A percentile compares a stretch with the other conserved stretches of the same genome.
Conservation (phyloP, 2,888 invertebrate genomes). For the Trachelus troglodyta region DNA sequence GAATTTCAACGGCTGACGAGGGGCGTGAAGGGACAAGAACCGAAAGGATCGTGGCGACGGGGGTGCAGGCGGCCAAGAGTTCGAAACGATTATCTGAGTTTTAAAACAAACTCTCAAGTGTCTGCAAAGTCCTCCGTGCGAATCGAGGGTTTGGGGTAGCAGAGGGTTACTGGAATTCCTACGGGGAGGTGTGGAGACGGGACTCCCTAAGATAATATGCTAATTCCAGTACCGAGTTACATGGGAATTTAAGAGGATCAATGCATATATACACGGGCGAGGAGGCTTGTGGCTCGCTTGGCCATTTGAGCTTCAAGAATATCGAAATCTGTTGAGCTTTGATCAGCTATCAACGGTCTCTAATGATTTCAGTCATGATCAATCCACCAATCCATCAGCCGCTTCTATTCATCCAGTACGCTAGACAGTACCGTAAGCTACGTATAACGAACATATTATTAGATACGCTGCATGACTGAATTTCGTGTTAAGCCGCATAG, state of each 20-base stretch:
- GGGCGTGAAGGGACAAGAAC: slow-evolving; percentile 13
- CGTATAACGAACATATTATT: slow-evolving; percentile 51
- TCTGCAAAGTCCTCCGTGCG: slow-evolving; percentile 60
- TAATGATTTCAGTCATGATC: slow-evolving; percentile 2
- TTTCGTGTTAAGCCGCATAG: slow-evolving; percentile 47
- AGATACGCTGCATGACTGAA: slow-evolving; percentile 47
- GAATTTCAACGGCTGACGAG: slow-evolving; percentile 21
- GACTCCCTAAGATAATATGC: slow-evolving; percentile 54
- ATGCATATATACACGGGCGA: slow-evolving; percentile 33
- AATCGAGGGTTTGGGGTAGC: slow-evolving; percentile 40
- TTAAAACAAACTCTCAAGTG: slow-evolving; percentile 64
- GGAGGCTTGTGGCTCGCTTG: background rate
- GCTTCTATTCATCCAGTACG: background rate
- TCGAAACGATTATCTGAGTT: slow-evolving; percentile 64
- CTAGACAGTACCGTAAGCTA: background rate
- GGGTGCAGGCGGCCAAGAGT: slow-evolving; percentile 31
- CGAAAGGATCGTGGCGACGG: slow-evolving; percentile 15
- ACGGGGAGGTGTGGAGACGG: slow-evolving; percentile 19
- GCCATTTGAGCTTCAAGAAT: background rate
- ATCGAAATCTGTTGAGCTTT: background rate
- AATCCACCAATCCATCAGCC: background rate
- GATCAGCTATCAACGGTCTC: background rate
- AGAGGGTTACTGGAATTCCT: background rate
- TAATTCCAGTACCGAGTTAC: slow-evolving; percentile 57
- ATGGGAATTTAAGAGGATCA: slow-evolving; percentile 62